These are phyloP conservation scores for Myopa tessellatipennis DNA, from an alignment of 2,888 invertebrate species.

Conservation along the genomic window DNA sequence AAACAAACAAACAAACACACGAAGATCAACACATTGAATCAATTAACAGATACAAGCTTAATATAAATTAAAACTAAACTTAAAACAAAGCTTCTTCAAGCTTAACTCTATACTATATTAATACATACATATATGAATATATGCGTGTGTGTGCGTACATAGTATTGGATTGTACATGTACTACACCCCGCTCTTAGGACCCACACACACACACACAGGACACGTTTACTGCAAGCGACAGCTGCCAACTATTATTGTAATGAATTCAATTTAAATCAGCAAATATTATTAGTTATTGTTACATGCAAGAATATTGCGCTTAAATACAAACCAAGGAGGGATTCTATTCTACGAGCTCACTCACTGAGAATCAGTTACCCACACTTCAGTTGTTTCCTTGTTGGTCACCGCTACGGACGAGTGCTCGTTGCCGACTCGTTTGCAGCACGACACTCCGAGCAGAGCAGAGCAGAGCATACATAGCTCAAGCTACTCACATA, in stretches of 20 bases:
- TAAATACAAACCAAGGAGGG: too few species aligned
- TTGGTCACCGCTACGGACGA: too few species aligned
- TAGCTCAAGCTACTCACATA: too few species aligned
- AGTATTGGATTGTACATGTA: neutral
- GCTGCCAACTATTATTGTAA: conserved; percentile 26
- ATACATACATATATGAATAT: neutral
- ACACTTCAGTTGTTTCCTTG: too few species aligned
- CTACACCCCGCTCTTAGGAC: neutral
- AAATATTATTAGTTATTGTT: conserved; percentile 27
- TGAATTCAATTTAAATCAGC: conserved; percentile 8
- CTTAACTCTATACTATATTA: neutral
- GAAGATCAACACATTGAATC: neutral
- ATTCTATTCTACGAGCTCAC: too few species aligned
- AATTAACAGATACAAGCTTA: neutral
- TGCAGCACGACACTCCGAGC: too few species aligned
- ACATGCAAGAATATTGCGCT: neutral
- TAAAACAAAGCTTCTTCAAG: neutral
- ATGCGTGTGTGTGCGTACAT: neutral
- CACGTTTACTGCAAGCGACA: conserved; percentile 6
- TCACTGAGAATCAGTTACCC: too few species aligned
- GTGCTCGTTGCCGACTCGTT: too few species aligned
- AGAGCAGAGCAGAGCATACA: too few species aligned
- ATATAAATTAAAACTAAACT: conserved; percentile 1
- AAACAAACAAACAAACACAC: conserved; percentile 33
- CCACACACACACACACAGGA: conserved; percentile 38